Percentiles rank a stretch among this genome's conserved stretches.
Conservation (phyloP, 1,140 invertebrate species). For the Chironomus striatipennis region DNA sequence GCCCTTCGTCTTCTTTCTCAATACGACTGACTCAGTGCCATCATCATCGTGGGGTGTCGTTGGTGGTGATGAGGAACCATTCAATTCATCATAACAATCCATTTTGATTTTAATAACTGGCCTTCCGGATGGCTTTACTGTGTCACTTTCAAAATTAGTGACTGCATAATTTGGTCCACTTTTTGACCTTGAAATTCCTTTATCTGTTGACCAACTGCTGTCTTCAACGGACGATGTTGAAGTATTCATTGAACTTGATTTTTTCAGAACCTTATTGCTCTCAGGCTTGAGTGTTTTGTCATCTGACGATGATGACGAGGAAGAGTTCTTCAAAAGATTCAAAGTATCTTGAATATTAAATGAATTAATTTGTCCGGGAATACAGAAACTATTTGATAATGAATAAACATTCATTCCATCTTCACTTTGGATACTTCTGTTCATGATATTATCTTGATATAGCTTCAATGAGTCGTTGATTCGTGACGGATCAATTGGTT, state of each 20-base stretch:
- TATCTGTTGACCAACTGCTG: slow-evolving; percentile 42
- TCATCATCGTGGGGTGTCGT: slow-evolving; percentile 34
- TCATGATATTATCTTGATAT: slow-evolving; percentile 40
- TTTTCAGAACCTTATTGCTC: slow-evolving; percentile 37
- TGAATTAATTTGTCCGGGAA: slow-evolving; percentile 33
- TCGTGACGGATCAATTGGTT: slow-evolving; percentile 42
- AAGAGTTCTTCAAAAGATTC: slow-evolving; percentile 29
- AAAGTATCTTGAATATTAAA: slow-evolving; percentile 37
- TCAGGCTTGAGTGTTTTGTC: slow-evolving; percentile 28
- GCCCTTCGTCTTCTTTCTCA: slow-evolving; percentile 44
- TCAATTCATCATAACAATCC: slow-evolving; percentile 38
- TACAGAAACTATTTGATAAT: slow-evolving; percentile 14
- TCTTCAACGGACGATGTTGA: slow-evolving; percentile 41
- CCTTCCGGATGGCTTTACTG: slow-evolving; percentile 33
- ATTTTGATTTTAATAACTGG: slow-evolving; percentile 38
- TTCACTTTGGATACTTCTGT: slow-evolving; percentile 40
- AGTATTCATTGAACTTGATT: slow-evolving; percentile 37
- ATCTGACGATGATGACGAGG: slow-evolving; percentile 28
- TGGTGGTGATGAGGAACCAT: background rate
- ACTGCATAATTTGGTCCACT: slow-evolving; percentile 61
- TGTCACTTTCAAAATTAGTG: slow-evolving; percentile 33
- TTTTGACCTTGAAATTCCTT: slow-evolving; percentile 52
- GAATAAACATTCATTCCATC: slow-evolving; percentile 33
- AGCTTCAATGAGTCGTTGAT: slow-evolving; percentile 42
- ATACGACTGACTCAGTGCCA: slow-evolving; percentile 37